Evolutionary conservation across 2,888 invertebrate species (phyloP), one percentile per base, ranked within the genome.

Genomic region (Allacma fusca): DNA sequence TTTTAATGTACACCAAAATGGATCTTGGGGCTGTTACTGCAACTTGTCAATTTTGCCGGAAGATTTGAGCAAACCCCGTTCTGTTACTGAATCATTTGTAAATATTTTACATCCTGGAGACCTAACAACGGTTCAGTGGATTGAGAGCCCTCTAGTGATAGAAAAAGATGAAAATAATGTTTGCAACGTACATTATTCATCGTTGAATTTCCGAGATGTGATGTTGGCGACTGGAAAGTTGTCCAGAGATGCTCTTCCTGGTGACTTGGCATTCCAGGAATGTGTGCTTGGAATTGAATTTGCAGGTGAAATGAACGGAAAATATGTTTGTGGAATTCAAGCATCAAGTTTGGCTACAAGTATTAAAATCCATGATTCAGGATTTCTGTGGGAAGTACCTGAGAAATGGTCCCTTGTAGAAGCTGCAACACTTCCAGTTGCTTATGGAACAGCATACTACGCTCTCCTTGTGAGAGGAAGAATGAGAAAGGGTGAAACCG

Each of bases 21-120:
- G 26, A 24, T 9, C 5, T 5, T 88, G 88, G 87, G 90, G 96
- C n/a, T 92, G 93, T 0, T 95, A 94, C 86, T 90, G 95, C n/a
- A 95, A 97, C 87, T 86, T 95, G 13, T 88, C 91, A 0, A 86
- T 96, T 0, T 89, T 89, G 9, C 88, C 90, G 67, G 80, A 88
- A 23, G 70, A 28, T 81, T 16, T 1, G 5, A 21, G 9, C 9
- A 19, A 24, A n/a, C 62, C 24, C 13, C 23, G 16, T 4, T 4
- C 2, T 13, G 29, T 34, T 1, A 7, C 0, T 86, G 95, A 97
- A 88, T 98, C 98, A 19, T 98, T 95, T 88, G 93, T 98, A 72
- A 98, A 98, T 88, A 93, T 96, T 0, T 87, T 96, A 84, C 92
- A 92, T n/a, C 91, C 97, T 86, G 98, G 98, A 77, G 98, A 99